Evolutionary conservation across 1,140 invertebrate genomes (phyloP), one percentile per base, ranked within the genome.

Genomic region (Pogonognathellus flavescens): DNA sequence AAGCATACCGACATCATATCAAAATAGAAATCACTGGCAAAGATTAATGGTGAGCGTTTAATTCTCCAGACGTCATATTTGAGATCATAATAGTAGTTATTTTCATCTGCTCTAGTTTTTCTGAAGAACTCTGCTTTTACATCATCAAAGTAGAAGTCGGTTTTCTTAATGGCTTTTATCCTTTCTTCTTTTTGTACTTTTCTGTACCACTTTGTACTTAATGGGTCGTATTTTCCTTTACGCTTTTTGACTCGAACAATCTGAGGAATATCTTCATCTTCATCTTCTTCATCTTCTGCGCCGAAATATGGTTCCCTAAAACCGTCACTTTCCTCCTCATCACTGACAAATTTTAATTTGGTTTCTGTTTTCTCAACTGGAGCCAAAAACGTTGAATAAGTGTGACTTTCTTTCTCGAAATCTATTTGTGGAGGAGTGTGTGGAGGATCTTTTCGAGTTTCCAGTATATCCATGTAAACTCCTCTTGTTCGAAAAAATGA

Each of bases 351-450:
- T n/a, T n/a, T n/a, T n/a, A n/a, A n/a, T n/a, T n/a, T n/a, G n/a
- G n/a, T n/a, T n/a, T n/a, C n/a, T n/a, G n/a, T n/a, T n/a, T n/a
- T n/a, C n/a, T n/a, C n/a, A n/a, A n/a, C n/a, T n/a, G n/a, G n/a
- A n/a, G n/a, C n/a, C n/a, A n/a, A n/a, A 18, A 25, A 41, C 2
- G 31, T 41, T 41, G 31, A 41, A 41, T 41, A 41, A 41, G 6
- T 6, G 31, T 41, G 31, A 6, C 2, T 3, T 1, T 41, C 22
- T n/a, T 84, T 52, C 8, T 80, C 83, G 18, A 84, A 49, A 50
- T 59, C 49, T 22, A 84, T 84, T n/a, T 84, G 52, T 13, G 83
- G 83, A 9, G 83, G 83, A 41, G 83, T 84, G 49, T 84, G 83
- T 16, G 83, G 83, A 16, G 83, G 83, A 55, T 84, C 83, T 80